phyloP scores from a whole-genome alignment of 2,113 vertebrate species.

The Lates calcarifer region DNA sequence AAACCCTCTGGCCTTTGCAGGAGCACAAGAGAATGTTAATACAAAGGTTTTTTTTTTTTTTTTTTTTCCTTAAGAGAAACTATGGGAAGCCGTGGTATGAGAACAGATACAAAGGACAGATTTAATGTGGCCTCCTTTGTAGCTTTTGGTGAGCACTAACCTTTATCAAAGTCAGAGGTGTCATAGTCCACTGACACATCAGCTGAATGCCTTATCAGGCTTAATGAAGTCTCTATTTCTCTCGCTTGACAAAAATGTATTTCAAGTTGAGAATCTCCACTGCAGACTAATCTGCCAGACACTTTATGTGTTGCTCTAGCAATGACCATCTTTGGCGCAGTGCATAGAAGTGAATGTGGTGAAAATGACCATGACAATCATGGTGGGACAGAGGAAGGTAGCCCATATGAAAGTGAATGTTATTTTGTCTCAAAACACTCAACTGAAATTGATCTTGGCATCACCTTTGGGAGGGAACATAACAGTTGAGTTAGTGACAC shows the following conservation, averaged over 20 bases:
- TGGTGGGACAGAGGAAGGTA: not conserved
- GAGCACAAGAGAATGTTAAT: conserved; percentile 66
- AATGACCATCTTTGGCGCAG: not conserved
- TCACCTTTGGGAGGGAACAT: not conserved
- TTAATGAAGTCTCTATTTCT: conserved; percentile 58
- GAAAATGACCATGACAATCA: not conserved
- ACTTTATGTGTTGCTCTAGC: not conserved
- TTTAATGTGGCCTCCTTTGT: conserved; percentile 55
- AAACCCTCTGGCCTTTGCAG: conserved; percentile 62
- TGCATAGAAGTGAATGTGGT: not conserved
- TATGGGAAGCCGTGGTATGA: conserved; percentile 42
- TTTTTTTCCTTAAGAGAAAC: conserved; percentile 25
- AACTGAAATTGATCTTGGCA: not conserved
- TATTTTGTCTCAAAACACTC: not conserved
- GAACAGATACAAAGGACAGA: conserved; percentile 54
- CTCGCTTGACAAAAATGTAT: conserved; percentile 28
- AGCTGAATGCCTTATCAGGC: conserved; percentile 54
- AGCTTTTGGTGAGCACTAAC: conserved; percentile 53
- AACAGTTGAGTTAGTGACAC: not conserved
- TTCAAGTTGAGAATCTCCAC: conserved; percentile 31
- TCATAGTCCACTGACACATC: conserved; percentile 51
- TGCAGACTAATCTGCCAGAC: conserved; percentile 14
- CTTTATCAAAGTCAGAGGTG: conserved; percentile 71
- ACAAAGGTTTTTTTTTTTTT: conserved; percentile 46
- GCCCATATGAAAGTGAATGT: not conserved